Percentiles rank a stretch among this genome's conserved stretches.
Conservation (phyloP, 92 coral and sea anemone genomes). For the Umimayanthus chanpuru region DNA sequence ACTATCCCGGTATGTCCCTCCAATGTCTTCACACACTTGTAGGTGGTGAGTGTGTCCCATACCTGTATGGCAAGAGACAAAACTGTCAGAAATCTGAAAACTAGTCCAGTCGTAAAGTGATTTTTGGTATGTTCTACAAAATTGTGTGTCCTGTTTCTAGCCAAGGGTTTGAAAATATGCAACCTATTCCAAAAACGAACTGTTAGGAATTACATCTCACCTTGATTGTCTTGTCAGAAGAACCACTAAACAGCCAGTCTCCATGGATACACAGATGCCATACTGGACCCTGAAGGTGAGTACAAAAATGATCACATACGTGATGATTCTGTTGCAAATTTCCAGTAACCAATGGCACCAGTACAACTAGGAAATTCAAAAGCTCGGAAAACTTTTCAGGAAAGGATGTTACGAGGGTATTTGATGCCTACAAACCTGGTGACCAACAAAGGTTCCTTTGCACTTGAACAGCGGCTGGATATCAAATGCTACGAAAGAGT, state of each 20-base stretch:
- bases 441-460: conserved; percentile 98
- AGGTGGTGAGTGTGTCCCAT: conserved; percentile 96
- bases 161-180: neutral
- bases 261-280: conserved; percentile 98
- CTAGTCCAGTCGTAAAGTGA: neutral
- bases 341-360: neutral
- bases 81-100: neutral
- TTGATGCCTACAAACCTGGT: conserved; percentile 65
- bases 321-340: neutral
- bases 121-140: neutral
- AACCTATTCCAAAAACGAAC: neutral
- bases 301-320: neutral
- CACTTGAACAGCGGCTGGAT: conserved; percentile 97
- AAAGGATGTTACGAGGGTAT: neutral
- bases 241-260: conserved; percentile 96
- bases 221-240: conserved; percentile 98
- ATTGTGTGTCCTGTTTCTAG: no score
- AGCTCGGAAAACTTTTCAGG: neutral
- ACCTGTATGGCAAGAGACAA: conserved; percentile 60
- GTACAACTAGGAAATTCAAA: no score
- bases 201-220: conserved; percentile 29
- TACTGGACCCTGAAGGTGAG: conserved; percentile 83
- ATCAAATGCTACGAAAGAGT: conserved; percentile 76
- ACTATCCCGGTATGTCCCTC: conserved; percentile 98
- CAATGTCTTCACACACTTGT: conserved; percentile 94